Conservation (phyloP, 2,888 invertebrate genomes). For the Sarcophaga carnaria region DNA sequence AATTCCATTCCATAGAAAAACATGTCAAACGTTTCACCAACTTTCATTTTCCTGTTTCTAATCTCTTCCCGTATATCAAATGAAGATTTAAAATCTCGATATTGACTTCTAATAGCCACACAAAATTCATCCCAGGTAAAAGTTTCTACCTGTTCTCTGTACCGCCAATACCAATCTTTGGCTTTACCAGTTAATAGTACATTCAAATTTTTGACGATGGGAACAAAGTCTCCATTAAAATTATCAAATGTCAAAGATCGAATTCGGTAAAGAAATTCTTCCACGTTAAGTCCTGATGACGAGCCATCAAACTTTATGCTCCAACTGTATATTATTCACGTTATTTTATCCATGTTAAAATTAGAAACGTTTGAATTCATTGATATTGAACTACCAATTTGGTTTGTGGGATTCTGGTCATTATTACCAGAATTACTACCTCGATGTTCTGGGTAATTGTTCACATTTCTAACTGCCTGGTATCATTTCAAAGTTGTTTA, state of each 20-base stretch:
- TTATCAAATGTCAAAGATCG: slow-evolving; percentile 1
- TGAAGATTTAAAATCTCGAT: too few species aligned
- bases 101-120: too few species aligned
- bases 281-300: neutral
- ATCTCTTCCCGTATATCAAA: too few species aligned
- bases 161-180: slow-evolving; percentile 54
- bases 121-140: too few species aligned
- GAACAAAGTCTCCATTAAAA: slow-evolving; percentile 7
- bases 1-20: slow-evolving; percentile 34
- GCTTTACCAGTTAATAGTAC: slow-evolving; percentile 38
- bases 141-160: slow-evolving; percentile 22
- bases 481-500: neutral
- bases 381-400: neutral
- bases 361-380: neutral
- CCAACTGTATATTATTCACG: slow-evolving; percentile 19
- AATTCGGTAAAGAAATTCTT: slow-evolving; percentile 26
- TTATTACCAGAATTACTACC: neutral
- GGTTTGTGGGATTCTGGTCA: neutral
- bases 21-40: neutral
- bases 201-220: neutral
- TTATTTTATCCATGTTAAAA: slow-evolving; percentile 8
- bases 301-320: slow-evolving; percentile 20
- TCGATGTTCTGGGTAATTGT: neutral
- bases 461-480: neutral
- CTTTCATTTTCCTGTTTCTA: too few species aligned